Evolutionary conservation across 2,797 vertebrate species (phyloP), one percentile per base, ranked within the genome.

Genomic region (Lacerta bilineata): DNA sequence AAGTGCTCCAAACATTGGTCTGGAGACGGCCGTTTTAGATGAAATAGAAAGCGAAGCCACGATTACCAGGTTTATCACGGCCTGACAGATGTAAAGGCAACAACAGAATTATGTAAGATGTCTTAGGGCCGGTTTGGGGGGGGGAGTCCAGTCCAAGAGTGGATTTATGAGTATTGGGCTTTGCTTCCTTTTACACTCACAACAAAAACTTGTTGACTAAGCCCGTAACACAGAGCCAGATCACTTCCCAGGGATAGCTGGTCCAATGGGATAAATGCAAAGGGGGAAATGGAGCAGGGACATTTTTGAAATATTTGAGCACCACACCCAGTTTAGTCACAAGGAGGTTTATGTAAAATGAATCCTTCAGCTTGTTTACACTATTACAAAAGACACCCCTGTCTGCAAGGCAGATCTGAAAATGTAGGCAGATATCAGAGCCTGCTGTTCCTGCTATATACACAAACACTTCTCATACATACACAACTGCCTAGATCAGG

Each of bases 291-390:
- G 23, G 33, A 86, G 59, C 18, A 6, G 11, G 33, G 17, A 23
- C 8, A 18, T 88, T 79, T 77, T 50, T 69, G 1, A 83, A 86
- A 78, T 86, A 64, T 29, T 29, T 89, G 43, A 36, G 29, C 5
- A n/a, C 84, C 84, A 20, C 88, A 27, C 88, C 79, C 43, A 33
- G 29, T 69, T 86, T 77, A 43, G 36, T 86, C 79, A 86, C 46
- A 71, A 39, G 80, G 11, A 82, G 64, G 20, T 64, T 89, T 81
- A 61, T 6, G 10, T 59, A 66, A 76, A 88, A 11, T 50, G 64
- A 77, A n/a, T 27, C 36, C 71, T 46, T 69, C 13, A 8, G 68
- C 68, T 39, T 43, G 76, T 80, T 72, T 80, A 66, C n/a, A 20
- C 59, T 68, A 8, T 77, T 83, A 39, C 36, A 39, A 27, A 13